These are phyloP conservation scores for Monochamus alternatus DNA, from an alignment of 2,888 invertebrate species.

Conservation along the genomic window DNA sequence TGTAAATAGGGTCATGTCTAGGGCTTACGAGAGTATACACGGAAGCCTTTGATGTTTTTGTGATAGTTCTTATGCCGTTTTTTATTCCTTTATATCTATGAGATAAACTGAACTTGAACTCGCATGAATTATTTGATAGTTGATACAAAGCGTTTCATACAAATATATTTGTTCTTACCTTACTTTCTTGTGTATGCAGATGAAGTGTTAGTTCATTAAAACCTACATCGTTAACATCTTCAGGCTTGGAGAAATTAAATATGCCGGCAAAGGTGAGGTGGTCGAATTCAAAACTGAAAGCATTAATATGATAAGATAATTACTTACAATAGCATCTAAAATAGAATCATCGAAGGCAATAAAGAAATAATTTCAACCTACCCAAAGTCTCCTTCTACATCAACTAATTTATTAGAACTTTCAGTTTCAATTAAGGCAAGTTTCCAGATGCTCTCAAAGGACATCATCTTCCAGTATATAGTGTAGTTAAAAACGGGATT, in stretches of 20 bases:
- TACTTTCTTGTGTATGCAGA: neutral
- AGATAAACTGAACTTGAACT: no score
- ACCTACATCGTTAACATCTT: neutral
- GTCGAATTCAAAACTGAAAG: slow-evolving; percentile 15
- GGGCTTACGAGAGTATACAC: no score
- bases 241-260: slow-evolving; percentile 11
- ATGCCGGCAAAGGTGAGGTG: slow-evolving; percentile 5
- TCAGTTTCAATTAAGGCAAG: neutral
- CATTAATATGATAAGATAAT: neutral
- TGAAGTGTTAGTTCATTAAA: slow-evolving; percentile 1
- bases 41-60: no score
- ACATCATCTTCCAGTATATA: slow-evolving; percentile 13
- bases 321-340: no score
- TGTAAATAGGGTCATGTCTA: no score
- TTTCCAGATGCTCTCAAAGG: neutral
- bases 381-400: neutral
- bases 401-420: neutral
- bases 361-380: neutral
- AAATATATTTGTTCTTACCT: neutral
- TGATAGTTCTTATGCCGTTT: no score
- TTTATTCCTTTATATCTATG: no score
- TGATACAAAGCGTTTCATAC: no score
- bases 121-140: no score
- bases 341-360: no score
- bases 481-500: slow-evolving; percentile 18